Conservation (phyloP, 2,113 vertebrate species). For the Sciurus niger region DNA sequence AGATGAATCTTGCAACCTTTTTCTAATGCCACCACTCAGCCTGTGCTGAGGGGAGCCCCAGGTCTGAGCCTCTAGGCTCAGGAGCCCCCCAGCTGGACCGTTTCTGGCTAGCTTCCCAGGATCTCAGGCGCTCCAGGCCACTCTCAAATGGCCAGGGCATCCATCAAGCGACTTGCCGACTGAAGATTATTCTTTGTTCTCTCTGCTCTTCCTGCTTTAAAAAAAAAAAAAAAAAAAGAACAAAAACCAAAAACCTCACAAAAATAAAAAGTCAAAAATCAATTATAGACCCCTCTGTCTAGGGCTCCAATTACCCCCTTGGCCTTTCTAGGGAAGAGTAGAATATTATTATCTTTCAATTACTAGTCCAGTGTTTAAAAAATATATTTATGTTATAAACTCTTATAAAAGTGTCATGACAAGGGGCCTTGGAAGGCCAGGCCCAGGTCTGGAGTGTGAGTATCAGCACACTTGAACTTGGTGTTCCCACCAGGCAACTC, state of each 20-base stretch:
- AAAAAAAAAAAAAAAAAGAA: not conserved
- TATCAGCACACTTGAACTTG: accelerated
- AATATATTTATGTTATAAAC: not conserved
- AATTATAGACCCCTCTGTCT: not conserved
- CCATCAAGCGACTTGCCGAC: slow-evolving; percentile 60
- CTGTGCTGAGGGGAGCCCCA: not conserved
- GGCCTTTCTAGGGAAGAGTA: not conserved
- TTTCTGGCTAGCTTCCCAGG: slow-evolving; percentile 11
- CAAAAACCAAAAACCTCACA: no score
- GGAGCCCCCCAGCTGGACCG: not conserved
- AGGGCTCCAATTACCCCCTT: not conserved
- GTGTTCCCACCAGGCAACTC: accelerated
- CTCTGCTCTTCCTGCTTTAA: not conserved
- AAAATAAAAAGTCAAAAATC: not conserved
- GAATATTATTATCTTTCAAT: not conserved
- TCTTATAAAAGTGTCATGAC: not conserved
- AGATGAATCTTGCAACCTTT: slow-evolving; percentile 65
- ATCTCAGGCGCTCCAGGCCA: not conserved
- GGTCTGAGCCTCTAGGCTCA: not conserved
- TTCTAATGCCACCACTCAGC: not conserved
- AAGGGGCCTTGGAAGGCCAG: not conserved
- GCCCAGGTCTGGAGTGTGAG: not conserved
- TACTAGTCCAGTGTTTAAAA: not conserved
- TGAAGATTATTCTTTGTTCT: slow-evolving; percentile 68
- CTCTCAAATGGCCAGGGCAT: slow-evolving; percentile 37